Evolutionary conservation across 2,888 invertebrate species (phyloP).

Genomic region (Mechanitis messenoides): DNA sequence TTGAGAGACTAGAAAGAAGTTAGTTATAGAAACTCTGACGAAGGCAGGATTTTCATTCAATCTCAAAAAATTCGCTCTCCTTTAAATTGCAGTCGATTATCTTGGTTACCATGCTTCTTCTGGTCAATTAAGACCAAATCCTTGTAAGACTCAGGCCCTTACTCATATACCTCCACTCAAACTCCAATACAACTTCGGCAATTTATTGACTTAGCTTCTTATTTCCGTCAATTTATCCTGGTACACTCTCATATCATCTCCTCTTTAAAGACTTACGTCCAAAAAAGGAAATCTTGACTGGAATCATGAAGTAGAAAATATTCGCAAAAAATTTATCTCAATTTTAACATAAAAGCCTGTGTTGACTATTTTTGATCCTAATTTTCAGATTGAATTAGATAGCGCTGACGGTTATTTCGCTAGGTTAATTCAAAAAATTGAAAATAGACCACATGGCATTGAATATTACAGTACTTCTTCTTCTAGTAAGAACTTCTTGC

Average conservation of each 20-base stretch:
- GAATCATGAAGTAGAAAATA: constrained; percentile 7
- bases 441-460: background rate
- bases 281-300: constrained; percentile 9
- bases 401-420: constrained; percentile 27
- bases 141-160: constrained; percentile 17
- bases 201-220: constrained; percentile 22
- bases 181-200: constrained; percentile 19
- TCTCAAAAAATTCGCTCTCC: constrained; percentile 18
- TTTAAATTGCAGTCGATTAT: constrained; percentile 31
- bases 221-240: constrained; percentile 23
- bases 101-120: constrained; percentile 29
- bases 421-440: constrained; percentile 14
- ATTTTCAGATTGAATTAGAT: constrained; percentile 16
- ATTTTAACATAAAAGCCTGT: constrained; percentile 24
- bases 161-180: constrained; percentile 11
- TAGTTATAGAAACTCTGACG: constrained; percentile 27
- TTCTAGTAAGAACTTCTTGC: constrained; percentile 15
- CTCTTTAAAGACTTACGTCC: constrained; percentile 1
- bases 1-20: constrained; percentile 18
- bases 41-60: too few relatives aligned
- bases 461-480: constrained; percentile 26
- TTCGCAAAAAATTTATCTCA: constrained; percentile 16
- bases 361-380: constrained; percentile 25
- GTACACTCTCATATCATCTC: constrained; percentile 17
- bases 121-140: constrained; percentile 32